Base-by-base conservation (phyloP, 1,140 invertebrate species). In the Gonatopus flavifemur region DNA sequence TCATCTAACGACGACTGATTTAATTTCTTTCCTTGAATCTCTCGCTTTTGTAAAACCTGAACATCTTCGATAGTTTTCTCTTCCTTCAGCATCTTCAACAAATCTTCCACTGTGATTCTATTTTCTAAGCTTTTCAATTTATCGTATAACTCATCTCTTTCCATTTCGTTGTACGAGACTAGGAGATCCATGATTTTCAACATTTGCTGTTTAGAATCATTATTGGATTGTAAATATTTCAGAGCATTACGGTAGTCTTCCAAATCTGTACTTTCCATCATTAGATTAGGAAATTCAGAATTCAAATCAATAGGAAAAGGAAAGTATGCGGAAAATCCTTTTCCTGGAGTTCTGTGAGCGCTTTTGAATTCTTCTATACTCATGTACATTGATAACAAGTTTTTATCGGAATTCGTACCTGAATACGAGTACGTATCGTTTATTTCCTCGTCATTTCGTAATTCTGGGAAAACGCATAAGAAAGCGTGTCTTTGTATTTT, bases 331-430 rank as follows among this genome's bases (percentile, higher is more conserved):
- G 58, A 15, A 44, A 72, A 69, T 18, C 40, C 25, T 4, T 12
- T n/a, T 20, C 20, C 47, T 7, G 49, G n/a, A 22, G n/a, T 40
- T 10, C 57, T 48, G 57, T 66, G 49, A 2, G 3, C 33, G 24
- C 61, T 66, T 49, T 74, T 74, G 31, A 76, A 74, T 10, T 60
- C 36, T 46, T 74, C 72, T 39, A 72, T 74, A 55, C 64, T 60
- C 30, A 41, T 58, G 20, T 69, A 64, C 55, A 70, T 64, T 8
- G 57, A 25, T 4, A 74, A 37, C 7, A 74, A 43, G 60, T 70
- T 66, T n/a, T 19, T 21, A 32, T 56, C 20, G 5, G 19, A 8
- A 40, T 58, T 58, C 36, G n/a, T 37, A 47, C 42, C 51, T 12
- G 52, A 67, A 40, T 66, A 64, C 5, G 44, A 38, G 37, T 72